A percentile compares a stretch with the other conserved stretches of the same genome.
phyloP scores from a whole-genome alignment of 2,888 invertebrate species.

The Agrochola circellaris region DNA sequence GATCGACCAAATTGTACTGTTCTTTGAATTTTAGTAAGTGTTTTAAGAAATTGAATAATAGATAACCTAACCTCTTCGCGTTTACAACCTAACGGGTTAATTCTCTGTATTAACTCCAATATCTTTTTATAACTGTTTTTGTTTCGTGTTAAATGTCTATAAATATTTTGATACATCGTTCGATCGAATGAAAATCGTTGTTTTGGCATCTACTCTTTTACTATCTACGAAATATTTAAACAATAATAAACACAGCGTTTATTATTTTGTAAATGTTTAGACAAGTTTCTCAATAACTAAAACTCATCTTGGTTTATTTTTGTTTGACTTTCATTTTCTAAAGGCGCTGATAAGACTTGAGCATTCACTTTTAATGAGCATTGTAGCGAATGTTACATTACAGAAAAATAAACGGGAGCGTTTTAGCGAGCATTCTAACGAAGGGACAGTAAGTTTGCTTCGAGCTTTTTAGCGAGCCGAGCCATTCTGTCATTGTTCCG shows the following conservation, averaged over 20 bases:
- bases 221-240: neutral
- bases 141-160: constrained; percentile 1
- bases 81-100: neutral
- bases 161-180: constrained; percentile 16
- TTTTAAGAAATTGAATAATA: constrained; percentile 30
- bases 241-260: neutral
- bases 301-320: neutral
- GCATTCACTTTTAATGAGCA: too few relatives aligned
- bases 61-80: constrained; percentile 8
- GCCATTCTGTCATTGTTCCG: too few relatives aligned
- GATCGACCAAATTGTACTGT: neutral
- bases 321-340: neutral
- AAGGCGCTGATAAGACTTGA: too few relatives aligned
- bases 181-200: neutral
- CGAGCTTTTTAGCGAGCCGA: too few relatives aligned
- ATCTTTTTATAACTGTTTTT: neutral
- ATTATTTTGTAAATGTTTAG: constrained; percentile 14
- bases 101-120: neutral
- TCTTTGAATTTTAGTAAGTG: constrained; percentile 4
- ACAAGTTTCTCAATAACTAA: neutral
- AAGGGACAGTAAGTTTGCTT: too few relatives aligned
- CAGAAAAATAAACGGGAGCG: too few relatives aligned
- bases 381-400: too few relatives aligned
- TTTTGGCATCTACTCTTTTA: neutral
- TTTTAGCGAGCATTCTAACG: too few relatives aligned